phyloP scores from a whole-genome alignment of 2,888 invertebrate species.

The Cephus pulcher region DNA sequence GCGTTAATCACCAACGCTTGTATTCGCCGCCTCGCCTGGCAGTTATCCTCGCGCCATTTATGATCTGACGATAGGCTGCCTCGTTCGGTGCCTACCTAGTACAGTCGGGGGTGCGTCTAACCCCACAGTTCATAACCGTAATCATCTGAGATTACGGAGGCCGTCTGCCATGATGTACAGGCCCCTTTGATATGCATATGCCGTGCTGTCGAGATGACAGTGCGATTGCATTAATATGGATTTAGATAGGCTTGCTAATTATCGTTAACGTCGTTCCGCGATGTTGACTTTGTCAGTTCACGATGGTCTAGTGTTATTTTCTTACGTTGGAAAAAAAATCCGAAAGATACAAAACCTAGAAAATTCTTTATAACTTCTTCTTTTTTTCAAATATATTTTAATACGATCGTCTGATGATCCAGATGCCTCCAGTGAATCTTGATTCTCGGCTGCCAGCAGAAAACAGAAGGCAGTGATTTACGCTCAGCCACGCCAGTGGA shows the following conservation, averaged over 20 bases:
- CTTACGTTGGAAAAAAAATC: too few relatives aligned
- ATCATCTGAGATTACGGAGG: slow-evolving; percentile 29
- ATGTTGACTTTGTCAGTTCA: too few relatives aligned
- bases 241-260: slow-evolving; percentile 5
- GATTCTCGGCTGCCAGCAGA: too few relatives aligned
- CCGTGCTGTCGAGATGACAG: slow-evolving; percentile 14
- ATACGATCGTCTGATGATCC: too few relatives aligned
- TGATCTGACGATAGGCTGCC: slow-evolving; percentile 29
- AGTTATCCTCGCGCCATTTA: slow-evolving; percentile 34
- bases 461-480: neutral
- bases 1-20: slow-evolving; percentile 31
- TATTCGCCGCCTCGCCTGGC: slow-evolving; percentile 24
- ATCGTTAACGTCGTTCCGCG: neutral
- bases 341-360: too few relatives aligned
- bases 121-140: slow-evolving; percentile 31
- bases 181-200: slow-evolving; percentile 17
- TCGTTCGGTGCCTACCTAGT: slow-evolving; percentile 9
- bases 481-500: slow-evolving; percentile 19
- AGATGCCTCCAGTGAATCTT: too few relatives aligned
- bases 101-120: slow-evolving; percentile 10
- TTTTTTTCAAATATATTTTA: too few relatives aligned
- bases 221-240: slow-evolving; percentile 16
- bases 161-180: slow-evolving; percentile 21
- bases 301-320: too few relatives aligned
- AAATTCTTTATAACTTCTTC: too few relatives aligned